Percentiles rank a stretch among this genome's conserved stretches.
phyloP scores from a whole-genome alignment of 2,797 vertebrate species.

The Acomys russatus region DNA sequence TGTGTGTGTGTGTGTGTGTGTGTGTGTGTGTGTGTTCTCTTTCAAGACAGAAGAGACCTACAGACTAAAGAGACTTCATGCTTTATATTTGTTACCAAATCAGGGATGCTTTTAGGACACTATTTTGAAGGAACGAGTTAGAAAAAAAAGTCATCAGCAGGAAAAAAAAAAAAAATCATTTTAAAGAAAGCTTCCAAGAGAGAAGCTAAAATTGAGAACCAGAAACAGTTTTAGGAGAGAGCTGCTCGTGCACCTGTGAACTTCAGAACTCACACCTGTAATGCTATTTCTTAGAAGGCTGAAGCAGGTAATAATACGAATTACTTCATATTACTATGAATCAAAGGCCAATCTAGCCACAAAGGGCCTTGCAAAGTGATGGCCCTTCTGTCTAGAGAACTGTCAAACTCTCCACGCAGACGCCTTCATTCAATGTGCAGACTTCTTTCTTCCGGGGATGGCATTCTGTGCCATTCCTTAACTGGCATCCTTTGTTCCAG shows the following conservation, averaged over 20 bases:
- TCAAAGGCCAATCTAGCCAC: background rate
- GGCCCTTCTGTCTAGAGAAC: background rate
- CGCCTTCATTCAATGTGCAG: background rate
- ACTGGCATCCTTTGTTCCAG: background rate
- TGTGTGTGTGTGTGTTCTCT: background rate
- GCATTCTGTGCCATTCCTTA: background rate
- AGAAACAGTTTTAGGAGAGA: background rate
- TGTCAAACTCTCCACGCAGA: background rate
- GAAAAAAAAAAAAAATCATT: background rate
- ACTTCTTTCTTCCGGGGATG: background rate
- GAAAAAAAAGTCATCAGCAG: background rate
- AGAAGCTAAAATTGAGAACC: background rate
- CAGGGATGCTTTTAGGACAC: background rate
- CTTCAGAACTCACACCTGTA: background rate
- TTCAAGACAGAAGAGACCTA: slow-evolving; percentile 4
- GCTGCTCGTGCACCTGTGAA: background rate
- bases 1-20: background rate
- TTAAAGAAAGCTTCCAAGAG: background rate
- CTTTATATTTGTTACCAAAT: background rate
- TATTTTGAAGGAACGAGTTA: background rate
- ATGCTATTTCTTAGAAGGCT: background rate
- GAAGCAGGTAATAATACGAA: background rate
- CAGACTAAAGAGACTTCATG: background rate
- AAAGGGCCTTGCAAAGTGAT: background rate
- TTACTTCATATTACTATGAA: background rate